These are phyloP conservation scores for Cheilosia variabilis DNA, from an alignment of 2,888 invertebrate genomes.

Conservation along the genomic window DNA sequence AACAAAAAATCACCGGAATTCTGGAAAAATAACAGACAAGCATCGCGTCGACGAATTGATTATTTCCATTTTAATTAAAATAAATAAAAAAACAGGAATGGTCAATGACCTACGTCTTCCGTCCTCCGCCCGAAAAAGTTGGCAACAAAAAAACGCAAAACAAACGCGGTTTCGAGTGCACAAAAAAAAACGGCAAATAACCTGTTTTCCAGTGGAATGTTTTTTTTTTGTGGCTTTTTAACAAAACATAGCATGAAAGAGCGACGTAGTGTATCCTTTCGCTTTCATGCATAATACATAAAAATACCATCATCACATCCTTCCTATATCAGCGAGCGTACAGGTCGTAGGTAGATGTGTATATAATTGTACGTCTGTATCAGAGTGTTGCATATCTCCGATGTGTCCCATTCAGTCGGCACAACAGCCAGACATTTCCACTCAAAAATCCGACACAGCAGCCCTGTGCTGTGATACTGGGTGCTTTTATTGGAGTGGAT, in stretches of 20 bases:
- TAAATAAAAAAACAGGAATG: constrained; percentile 15
- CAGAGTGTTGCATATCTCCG: constrained; percentile 46
- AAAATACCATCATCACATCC: constrained; percentile 68
- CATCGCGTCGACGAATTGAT: constrained; percentile 69
- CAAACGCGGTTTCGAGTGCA: constrained; percentile 66
- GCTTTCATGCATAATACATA: constrained; percentile 83
- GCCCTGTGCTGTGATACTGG: constrained; percentile 4
- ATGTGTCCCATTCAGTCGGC: constrained; percentile 66
- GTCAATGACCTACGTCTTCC: constrained; percentile 69
- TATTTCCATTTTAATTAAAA: constrained; percentile 75
- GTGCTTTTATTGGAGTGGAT: constrained; percentile 45
- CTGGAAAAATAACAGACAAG: constrained; percentile 42
- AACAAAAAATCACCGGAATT: constrained; percentile 25
- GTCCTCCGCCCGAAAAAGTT: constrained; percentile 54
- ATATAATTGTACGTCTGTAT: constrained; percentile 32
- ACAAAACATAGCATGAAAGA: constrained; percentile 74
- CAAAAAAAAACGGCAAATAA: constrained; percentile 66
- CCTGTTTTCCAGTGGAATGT: constrained; percentile 70
- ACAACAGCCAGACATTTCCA: constrained; percentile 69
- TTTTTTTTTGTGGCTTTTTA: constrained; percentile 61
- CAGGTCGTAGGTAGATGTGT: constrained; percentile 8
- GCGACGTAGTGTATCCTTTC: constrained; percentile 80
- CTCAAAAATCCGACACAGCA: constrained; percentile 58
- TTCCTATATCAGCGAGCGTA: constrained; percentile 40
- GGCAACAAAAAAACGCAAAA: constrained; percentile 45